Conservation (phyloP, 2,113 vertebrate species). For the Zosterops japonicus region DNA sequence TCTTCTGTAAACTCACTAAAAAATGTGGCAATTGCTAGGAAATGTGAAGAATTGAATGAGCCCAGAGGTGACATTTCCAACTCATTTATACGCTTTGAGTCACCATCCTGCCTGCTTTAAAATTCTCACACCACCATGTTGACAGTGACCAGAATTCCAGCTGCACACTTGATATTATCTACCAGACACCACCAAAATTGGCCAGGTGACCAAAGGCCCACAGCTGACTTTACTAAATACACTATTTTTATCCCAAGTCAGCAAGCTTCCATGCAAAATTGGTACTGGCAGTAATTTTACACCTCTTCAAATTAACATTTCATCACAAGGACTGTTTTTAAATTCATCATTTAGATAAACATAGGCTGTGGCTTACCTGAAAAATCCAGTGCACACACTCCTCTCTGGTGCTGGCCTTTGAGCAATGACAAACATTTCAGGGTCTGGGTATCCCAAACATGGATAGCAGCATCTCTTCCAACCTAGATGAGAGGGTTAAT, state of each 20-base stretch:
- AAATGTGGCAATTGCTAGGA: neutral
- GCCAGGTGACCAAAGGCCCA: accelerated
- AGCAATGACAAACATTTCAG: constrained; percentile 92
- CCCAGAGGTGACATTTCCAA: neutral
- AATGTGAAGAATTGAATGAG: neutral
- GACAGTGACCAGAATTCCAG: neutral
- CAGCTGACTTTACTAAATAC: neutral
- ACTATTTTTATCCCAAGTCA: neutral
- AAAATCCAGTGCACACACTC: constrained; percentile 96
- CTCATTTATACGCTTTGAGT: neutral
- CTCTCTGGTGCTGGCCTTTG: constrained; percentile 89
- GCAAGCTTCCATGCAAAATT: neutral
- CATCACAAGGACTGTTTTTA: neutral
- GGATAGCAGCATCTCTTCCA: constrained; percentile 92
- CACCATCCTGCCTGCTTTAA: neutral
- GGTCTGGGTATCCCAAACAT: constrained; percentile 93
- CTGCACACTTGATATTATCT: no score
- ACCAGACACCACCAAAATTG: neutral
- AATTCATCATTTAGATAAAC: neutral
- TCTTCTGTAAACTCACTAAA: neutral
- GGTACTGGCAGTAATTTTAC: neutral
- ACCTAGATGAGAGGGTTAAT: constrained; percentile 75
- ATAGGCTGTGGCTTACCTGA: constrained; percentile 78
- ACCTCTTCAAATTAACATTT: neutral
- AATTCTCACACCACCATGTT: neutral